Conservation (phyloP, 2,888 invertebrate species). For the Eristalinus sepulchralis region DNA sequence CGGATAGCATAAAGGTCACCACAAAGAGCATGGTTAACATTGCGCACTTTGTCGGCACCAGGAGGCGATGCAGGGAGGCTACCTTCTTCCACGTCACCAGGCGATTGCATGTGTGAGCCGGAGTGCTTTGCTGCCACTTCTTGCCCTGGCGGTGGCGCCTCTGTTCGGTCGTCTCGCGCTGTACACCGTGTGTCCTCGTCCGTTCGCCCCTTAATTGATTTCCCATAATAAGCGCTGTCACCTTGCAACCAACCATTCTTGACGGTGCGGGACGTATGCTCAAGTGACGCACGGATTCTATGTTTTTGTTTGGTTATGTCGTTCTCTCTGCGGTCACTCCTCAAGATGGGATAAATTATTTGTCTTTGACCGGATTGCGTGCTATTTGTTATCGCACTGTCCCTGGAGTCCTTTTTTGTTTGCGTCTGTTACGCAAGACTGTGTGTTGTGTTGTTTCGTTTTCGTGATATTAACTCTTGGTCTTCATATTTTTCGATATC, state of each 20-base stretch:
- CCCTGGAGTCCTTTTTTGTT: conserved; percentile 12
- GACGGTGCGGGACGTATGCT: conserved; percentile 1
- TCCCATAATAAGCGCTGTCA: conserved; percentile 43
- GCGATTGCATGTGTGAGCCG: conserved; percentile 8
- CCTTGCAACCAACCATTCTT: conserved; percentile 39
- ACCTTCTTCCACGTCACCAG: conserved; percentile 33
- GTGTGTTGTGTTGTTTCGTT: conserved; percentile 30
- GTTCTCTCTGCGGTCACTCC: conserved; percentile 4
- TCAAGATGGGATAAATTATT: conserved; percentile 28
- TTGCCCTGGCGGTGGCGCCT: background rate
- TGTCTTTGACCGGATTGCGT: conserved; percentile 15
- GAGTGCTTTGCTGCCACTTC: conserved; percentile 8
- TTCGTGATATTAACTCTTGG: conserved; percentile 18
- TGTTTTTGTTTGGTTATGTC: conserved; percentile 11
- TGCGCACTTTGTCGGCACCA: conserved; percentile 35
- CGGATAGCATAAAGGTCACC: conserved; percentile 77
- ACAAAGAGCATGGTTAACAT: conserved; percentile 78
- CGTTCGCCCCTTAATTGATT: conserved; percentile 24
- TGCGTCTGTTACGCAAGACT: conserved; percentile 2
- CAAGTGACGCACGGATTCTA: background rate
- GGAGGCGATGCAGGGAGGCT: conserved; percentile 5
- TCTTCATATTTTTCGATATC: conserved; percentile 14
- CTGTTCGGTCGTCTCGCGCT: conserved; percentile 18
- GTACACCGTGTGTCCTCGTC: conserved; percentile 33
- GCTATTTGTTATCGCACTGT: conserved; percentile 30